Evolutionary conservation across 2,888 invertebrate genomes (phyloP).

Genomic region (Morpho deidamia): DNA sequence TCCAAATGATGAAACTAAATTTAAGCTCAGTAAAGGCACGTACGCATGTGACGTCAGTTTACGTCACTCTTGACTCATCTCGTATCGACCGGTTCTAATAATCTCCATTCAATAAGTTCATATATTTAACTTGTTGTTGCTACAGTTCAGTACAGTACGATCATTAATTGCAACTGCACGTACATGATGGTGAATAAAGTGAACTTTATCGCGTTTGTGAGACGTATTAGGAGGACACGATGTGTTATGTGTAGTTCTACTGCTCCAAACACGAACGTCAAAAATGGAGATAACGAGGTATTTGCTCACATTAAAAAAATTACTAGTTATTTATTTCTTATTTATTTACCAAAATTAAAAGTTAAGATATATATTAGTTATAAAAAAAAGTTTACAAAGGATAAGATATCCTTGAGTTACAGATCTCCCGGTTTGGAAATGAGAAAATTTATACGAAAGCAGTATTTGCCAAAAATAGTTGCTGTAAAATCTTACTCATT

Average conservation of each 20-base stretch:
- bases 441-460: too few species aligned
- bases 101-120: constrained; percentile 32
- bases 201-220: constrained; percentile 18
- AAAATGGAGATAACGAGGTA: constrained; percentile 32
- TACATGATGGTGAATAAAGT: constrained; percentile 28
- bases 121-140: constrained; percentile 44
- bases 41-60: constrained; percentile 30
- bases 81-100: constrained; percentile 36
- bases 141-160: constrained; percentile 38
- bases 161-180: constrained; percentile 34
- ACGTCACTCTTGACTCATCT: constrained; percentile 35
- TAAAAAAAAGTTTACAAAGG: too few species aligned
- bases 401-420: too few species aligned
- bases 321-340: too few species aligned
- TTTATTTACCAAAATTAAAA: too few species aligned
- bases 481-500: too few species aligned
- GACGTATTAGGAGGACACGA: constrained; percentile 16
- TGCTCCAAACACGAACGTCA: constrained; percentile 28
- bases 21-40: constrained; percentile 14
- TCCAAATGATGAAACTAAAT: constrained; percentile 7
- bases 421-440: too few species aligned
- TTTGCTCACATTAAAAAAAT: neutral
- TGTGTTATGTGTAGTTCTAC: constrained; percentile 37
- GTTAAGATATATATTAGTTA: too few species aligned
- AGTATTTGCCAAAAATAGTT: too few species aligned